phyloP scores from a whole-genome alignment of 2,888 invertebrate species.

The Lasius fuliginosus region DNA sequence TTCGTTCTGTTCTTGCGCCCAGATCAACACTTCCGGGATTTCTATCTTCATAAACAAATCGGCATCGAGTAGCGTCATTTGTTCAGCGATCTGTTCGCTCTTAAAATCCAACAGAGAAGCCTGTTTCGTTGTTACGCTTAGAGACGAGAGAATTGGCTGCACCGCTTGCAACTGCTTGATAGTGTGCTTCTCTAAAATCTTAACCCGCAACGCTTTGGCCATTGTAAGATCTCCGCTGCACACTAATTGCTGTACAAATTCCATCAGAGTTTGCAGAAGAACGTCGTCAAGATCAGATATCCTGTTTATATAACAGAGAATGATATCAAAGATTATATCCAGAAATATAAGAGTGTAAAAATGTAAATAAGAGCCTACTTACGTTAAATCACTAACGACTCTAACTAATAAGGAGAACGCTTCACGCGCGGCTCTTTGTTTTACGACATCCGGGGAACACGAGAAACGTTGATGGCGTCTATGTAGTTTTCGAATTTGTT shows the following conservation, averaged over 20 bases:
- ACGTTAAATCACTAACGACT: slow-evolving; percentile 98
- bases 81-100: slow-evolving; percentile 97
- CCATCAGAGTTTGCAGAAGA: slow-evolving; percentile 94
- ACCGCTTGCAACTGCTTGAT: slow-evolving; percentile 87
- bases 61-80: slow-evolving; percentile 98
- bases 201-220: slow-evolving; percentile 96
- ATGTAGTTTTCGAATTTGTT: slow-evolving; percentile 94
- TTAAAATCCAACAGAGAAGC: slow-evolving; percentile 96
- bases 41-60: slow-evolving; percentile 98
- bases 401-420: slow-evolving; percentile 97
- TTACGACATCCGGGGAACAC: slow-evolving; percentile 90
- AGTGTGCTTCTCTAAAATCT: slow-evolving; percentile 95
- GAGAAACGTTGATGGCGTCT: slow-evolving; percentile 92
- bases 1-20: slow-evolving; percentile 99
- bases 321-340: neutral
- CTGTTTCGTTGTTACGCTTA: slow-evolving; percentile 88
- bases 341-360: neutral
- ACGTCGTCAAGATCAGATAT: slow-evolving; percentile 94
- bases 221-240: slow-evolving; percentile 96
- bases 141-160: slow-evolving; percentile 86
- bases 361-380: slow-evolving; percentile 84
- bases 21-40: slow-evolving; percentile 98
- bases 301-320: slow-evolving; percentile 86
- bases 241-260: slow-evolving; percentile 97
- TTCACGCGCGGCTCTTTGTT: slow-evolving; percentile 93